These are phyloP conservation scores for Ranitomeya imitator DNA, from an alignment of 2,113 vertebrate species.

Conservation along the genomic window DNA sequence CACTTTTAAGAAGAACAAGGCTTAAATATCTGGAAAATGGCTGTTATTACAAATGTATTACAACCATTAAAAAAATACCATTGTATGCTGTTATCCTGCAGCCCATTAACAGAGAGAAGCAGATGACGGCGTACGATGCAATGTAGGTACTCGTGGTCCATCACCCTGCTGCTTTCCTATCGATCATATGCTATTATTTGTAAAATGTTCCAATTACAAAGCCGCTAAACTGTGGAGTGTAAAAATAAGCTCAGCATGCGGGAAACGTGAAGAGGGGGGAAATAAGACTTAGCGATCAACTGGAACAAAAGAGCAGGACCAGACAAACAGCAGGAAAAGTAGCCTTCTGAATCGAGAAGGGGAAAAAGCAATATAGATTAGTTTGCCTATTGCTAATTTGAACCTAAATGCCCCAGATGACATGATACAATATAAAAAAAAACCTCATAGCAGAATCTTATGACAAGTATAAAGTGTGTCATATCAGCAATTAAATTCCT, in stretches of 20 bases:
- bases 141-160: conserved; percentile 5
- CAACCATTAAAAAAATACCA: not conserved
- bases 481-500: not conserved
- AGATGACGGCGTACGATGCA: not conserved
- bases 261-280: conserved; percentile 64
- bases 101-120: not conserved
- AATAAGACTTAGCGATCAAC: conserved; percentile 64
- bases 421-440: conserved; percentile 4
- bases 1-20: not conserved
- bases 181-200: conserved; percentile 64
- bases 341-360: conserved; percentile 20
- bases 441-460: not conserved
- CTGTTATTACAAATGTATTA: not conserved
- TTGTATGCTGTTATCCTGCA: not conserved
- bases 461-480: not conserved
- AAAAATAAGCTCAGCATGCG: conserved; percentile 62
- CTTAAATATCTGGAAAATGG: not conserved
- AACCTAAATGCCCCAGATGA: conserved; percentile 19
- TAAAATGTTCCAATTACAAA: conserved; percentile 62
- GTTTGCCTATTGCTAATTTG: conserved; percentile 48
- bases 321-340: conserved; percentile 62
- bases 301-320: conserved; percentile 63
- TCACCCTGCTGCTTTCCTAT: conserved; percentile 45
- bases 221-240: conserved; percentile 58
- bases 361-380: conserved; percentile 28